Evolutionary conservation across 2,113 vertebrate genomes (phyloP), one percentile per base, ranked within the genome.

Genomic region (Saimiri boliviensis): DNA sequence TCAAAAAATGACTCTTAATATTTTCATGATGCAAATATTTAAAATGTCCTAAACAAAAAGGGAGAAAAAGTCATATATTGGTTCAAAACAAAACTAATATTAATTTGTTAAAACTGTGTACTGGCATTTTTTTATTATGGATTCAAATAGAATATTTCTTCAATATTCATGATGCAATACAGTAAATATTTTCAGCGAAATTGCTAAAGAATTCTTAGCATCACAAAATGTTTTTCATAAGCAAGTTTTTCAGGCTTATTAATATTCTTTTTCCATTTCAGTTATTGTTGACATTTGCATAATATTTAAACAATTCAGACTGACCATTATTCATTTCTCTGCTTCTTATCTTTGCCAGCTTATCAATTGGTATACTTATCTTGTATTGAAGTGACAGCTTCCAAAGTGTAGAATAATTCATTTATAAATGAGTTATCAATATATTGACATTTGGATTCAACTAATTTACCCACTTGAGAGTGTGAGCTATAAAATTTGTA

Each of bases 241-340:
- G 49, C 12, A 70, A 37, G 76, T 92, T 80, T 91, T 63, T 25
- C 49, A 91, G 52, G 30, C 37, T 58, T 52, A 93, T 81, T 73
- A 73, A 49, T 70, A 45, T 80, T 0, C 1, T 0, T 35, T 30
- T 77, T 87, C 17, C 35, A 56, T 68, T 95, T 91, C 76, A 92
- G 30, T 54, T 94, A 66, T 49, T 90, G 3, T 63, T 86, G 47
- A 90, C 21, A 79, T 92, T 9, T 76, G n/a, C 45, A 80, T 74
- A 17, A 8, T 87, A 63, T 73, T 95, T 93, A 96, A 95, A 83
- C 27, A 95, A 79, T 95, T 86, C 79, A 82, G 17, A 95, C 19
- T 86, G 74, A 86, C 7, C 42, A 42, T 89, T 95, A 92, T 89
- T 73, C 4, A 76, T 58, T 81, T 91, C 89, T 76, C 25, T 87